Conservation (phyloP, 2,113 vertebrate genomes). For the Sceloporus undulatus region DNA sequence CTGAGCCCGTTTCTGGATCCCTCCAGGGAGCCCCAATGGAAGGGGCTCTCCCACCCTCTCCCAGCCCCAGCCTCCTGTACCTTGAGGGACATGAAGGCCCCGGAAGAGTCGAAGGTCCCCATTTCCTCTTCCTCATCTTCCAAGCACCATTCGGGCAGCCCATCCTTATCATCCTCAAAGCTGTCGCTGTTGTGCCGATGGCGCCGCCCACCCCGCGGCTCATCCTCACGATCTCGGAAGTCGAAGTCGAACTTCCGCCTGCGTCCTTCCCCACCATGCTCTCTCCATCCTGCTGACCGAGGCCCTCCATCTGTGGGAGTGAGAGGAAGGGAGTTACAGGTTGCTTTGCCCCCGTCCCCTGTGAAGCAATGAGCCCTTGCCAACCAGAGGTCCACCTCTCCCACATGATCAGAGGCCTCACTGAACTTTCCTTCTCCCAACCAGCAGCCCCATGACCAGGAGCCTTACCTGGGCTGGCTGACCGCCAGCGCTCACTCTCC, state of each 20-base stretch:
- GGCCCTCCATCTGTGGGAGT: constrained; percentile 83
- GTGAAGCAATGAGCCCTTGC: too few species aligned
- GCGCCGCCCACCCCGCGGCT: constrained; percentile 72
- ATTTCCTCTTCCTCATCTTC: constrained; percentile 92
- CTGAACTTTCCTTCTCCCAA: too few species aligned
- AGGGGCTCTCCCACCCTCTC: too few species aligned
- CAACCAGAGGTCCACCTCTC: too few species aligned
- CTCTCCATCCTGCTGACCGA: constrained; percentile 93
- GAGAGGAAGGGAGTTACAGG: background rate
- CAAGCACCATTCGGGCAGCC: constrained; percentile 92
- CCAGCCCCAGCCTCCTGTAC: constrained; percentile 56
- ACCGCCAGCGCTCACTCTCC: constrained; percentile 81
- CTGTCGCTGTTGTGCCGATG: constrained; percentile 80
- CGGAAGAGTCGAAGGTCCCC: constrained; percentile 94
- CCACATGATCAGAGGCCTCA: too few species aligned
- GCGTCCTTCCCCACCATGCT: constrained; percentile 79
- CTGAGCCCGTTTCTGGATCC: too few species aligned
- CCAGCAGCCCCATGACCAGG: background rate
- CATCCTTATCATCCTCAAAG: constrained; percentile 88
- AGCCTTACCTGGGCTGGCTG: constrained; percentile 71
- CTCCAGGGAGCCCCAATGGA: too few species aligned
- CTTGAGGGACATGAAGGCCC: constrained; percentile 90
- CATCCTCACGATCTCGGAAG: constrained; percentile 83
- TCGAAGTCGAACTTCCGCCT: constrained; percentile 92
- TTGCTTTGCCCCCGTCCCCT: background rate